Evolutionary conservation across 37 sponge, comb jelly and placozoan species (phyloP), one percentile per base, ranked within the genome.

Genomic region (Corticium candelabrum): DNA sequence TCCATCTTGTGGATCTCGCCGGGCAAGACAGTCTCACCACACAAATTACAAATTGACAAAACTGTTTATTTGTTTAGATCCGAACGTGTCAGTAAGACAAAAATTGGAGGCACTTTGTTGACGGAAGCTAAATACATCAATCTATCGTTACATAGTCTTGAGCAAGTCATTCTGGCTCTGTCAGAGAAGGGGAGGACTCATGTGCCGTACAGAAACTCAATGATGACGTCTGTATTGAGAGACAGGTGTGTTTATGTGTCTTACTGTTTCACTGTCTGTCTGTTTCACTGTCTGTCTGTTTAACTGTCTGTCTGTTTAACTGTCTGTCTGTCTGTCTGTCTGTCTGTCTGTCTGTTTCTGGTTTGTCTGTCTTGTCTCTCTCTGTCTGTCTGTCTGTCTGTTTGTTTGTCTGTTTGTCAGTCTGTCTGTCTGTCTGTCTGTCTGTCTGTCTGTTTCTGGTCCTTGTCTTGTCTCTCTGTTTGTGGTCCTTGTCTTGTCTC

Each of bases 111-210:
- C 1, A 91, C 92, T 0, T 79, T 89, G 34, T 85, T 98, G 29
- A 82, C 86, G 11, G 99, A 98, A 72, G 95, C 99, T 3, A 98
- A 89, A 72, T 98, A 87, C 83, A 98, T 98, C 84, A 98, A 98
- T 82, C 50, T 94, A 11, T 98, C 99, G 1, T 83, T 98, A 33
- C 99, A 92, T 77, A 91, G 39, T 74, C 69, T 98, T 41, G 99
- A 98, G 70, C 99, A 94, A 78, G 98, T 96, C 29, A 98, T 98
- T 79, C 90, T 92, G 40, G 92, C 99, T 34, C 88, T 98, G 21
- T 89, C 95, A 70, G 99, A 98, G 86, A 91, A 92, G 77, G 87
- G 86, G 0, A 85, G 94, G 33, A 76, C 87, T 2, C 99, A 98
- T 72, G 89, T 98, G 39, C 99, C 99, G 0, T 98, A 98, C 70